These are phyloP conservation scores for Geotrupes spiniger DNA, from an alignment of 2,888 invertebrate genomes.

Conservation along the genomic window DNA sequence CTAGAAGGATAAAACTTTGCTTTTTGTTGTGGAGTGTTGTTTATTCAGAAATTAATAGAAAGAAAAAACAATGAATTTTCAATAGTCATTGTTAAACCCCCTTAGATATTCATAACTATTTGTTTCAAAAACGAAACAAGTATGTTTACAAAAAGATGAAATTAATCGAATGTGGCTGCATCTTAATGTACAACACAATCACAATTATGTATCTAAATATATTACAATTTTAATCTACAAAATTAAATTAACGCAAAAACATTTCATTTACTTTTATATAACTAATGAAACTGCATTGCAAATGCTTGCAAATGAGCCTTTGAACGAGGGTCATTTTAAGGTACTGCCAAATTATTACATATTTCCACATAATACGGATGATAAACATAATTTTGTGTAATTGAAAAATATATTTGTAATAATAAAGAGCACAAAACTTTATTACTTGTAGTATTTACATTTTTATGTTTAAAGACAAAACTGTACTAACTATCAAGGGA, in stretches of 20 bases:
- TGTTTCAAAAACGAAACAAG: constrained; percentile 1
- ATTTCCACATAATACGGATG: neutral
- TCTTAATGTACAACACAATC: constrained; percentile 1
- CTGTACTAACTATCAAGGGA: constrained; percentile 36
- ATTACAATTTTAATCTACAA: constrained; percentile 9
- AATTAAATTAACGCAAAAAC: constrained; percentile 14
- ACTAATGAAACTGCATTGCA: constrained; percentile 10
- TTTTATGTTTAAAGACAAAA: constrained; percentile 37
- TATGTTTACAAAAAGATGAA: neutral
- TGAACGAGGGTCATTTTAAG: neutral
- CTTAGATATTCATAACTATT: neutral
- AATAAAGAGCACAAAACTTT: constrained; percentile 36
- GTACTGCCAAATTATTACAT: neutral
- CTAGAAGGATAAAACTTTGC: too few species aligned
- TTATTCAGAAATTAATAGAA: too few species aligned
- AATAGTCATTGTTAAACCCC: neutral
- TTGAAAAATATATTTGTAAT: constrained; percentile 19
- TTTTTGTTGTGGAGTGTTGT: too few species aligned
- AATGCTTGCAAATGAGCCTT: neutral
- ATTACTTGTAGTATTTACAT: constrained; percentile 42
- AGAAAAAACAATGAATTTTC: neutral
- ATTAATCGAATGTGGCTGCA: too few species aligned
- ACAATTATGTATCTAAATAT: constrained; percentile 10
- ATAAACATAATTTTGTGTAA: neutral
- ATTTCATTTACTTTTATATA: constrained; percentile 17